phyloP scores from a whole-genome alignment of 2,888 invertebrate species.

The Plagiodera versicolora region DNA sequence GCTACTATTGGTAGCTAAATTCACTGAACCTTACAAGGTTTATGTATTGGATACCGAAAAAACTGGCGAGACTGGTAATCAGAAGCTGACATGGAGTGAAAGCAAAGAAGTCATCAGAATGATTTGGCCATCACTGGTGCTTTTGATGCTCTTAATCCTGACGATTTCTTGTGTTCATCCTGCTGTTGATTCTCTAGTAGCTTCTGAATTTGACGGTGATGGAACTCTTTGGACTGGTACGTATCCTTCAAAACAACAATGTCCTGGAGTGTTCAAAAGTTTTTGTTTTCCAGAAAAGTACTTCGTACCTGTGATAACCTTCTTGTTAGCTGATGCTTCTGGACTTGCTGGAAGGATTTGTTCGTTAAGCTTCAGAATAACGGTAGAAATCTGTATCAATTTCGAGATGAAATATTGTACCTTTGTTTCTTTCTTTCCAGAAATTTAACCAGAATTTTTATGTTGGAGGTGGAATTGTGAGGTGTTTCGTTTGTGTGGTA shows the following conservation, averaged over 20 bases:
- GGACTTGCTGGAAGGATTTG: background rate
- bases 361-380: background rate
- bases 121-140: conserved; percentile 11
- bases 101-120: background rate
- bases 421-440: background rate
- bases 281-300: background rate
- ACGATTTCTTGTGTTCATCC: background rate
- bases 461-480: background rate
- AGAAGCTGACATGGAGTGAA: conserved; percentile 3
- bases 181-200: conserved; percentile 2
- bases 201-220: conserved; percentile 6
- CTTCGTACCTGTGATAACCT: background rate
- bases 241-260: no score
- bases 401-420: no score
- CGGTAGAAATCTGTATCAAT: background rate
- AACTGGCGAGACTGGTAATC: background rate
- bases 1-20: background rate
- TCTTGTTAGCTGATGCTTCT: background rate
- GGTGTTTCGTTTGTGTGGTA: background rate
- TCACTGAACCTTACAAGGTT: conserved; percentile 6
- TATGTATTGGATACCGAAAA: conserved; percentile 3
- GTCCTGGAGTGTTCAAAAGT: no score
- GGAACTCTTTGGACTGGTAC: conserved; percentile 7
- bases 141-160: background rate
- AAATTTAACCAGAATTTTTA: background rate